phyloP scores from a whole-genome alignment of 2,797 vertebrate species.

The Chelon labrosus region DNA sequence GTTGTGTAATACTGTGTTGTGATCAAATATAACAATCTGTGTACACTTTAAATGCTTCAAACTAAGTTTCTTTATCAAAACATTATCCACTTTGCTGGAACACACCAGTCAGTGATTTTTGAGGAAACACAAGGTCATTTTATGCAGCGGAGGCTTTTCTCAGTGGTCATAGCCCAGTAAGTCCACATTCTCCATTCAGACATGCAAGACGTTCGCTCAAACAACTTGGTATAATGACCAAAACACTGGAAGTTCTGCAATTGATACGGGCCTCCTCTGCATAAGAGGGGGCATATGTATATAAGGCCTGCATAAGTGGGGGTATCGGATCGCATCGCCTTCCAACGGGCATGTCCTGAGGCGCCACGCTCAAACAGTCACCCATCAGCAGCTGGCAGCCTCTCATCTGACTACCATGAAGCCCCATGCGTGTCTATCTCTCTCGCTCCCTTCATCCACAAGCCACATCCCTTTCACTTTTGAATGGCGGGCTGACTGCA shows the following conservation, averaged over 20 bases:
- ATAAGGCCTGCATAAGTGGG: constrained; percentile 78
- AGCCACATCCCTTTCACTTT: constrained; percentile 77
- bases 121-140: constrained; percentile 51
- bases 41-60: background rate
- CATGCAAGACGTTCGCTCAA: constrained; percentile 70
- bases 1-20: too few species aligned
- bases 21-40: background rate
- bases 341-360: constrained; percentile 83
- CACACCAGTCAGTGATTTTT: constrained; percentile 25
- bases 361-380: constrained; percentile 83
- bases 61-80: constrained; percentile 40
- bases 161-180: constrained; percentile 73
- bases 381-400: constrained; percentile 79
- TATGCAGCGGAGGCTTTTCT: constrained; percentile 69
- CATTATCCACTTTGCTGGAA: constrained; percentile 47
- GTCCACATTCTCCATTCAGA: constrained; percentile 71
- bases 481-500: constrained; percentile 81
- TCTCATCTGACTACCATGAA: constrained; percentile 88
- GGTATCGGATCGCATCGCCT: constrained; percentile 81
- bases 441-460: constrained; percentile 74
- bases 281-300: constrained; percentile 75
- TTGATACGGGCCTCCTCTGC: constrained; percentile 71
- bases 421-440: constrained; percentile 74
- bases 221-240: constrained; percentile 78
- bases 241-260: constrained; percentile 72